phyloP scores from a whole-genome alignment of 2,797 vertebrate genomes.

The Onychomys arenicola region DNA sequence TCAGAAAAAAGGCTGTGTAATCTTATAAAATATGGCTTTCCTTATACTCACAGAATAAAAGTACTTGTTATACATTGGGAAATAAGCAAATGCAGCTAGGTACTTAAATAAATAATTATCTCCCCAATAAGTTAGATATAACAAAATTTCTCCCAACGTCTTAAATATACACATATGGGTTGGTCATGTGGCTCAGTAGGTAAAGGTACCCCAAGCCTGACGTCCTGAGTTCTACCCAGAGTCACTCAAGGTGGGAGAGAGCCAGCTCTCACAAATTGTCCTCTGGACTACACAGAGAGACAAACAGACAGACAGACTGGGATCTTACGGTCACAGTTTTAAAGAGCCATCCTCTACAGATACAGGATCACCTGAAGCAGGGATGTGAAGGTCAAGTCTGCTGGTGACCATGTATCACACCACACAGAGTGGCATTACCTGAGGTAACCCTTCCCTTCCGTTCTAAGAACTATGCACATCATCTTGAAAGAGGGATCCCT shows the following conservation, averaged over 20 bases:
- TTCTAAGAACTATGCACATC: neutral
- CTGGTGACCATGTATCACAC: neutral
- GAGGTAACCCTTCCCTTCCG: neutral
- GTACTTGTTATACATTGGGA: neutral
- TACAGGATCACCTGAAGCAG: neutral
- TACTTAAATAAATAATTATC: conserved; percentile 25
- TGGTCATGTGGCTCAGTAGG: neutral
- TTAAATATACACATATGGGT: conserved; percentile 22
- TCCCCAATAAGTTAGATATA: neutral
- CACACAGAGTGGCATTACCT: neutral
- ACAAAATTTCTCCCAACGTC: neutral
- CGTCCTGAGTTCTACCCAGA: neutral
- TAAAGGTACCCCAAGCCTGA: neutral
- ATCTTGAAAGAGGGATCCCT: conserved; percentile 8
- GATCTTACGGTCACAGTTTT: neutral
- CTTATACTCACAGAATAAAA: conserved; percentile 59
- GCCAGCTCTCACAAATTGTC: neutral
- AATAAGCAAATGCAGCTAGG: conserved; percentile 42
- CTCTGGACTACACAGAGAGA: neutral
- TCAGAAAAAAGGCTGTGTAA: neutral
- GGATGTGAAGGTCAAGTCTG: neutral
- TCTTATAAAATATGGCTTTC: conserved; percentile 32
- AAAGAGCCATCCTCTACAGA: neutral
- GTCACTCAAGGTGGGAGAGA: neutral
- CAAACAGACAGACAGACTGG: neutral